Evolutionary conservation across 2,888 invertebrate genomes (phyloP).

Genomic region (Pseudanteris insignis): DNA sequence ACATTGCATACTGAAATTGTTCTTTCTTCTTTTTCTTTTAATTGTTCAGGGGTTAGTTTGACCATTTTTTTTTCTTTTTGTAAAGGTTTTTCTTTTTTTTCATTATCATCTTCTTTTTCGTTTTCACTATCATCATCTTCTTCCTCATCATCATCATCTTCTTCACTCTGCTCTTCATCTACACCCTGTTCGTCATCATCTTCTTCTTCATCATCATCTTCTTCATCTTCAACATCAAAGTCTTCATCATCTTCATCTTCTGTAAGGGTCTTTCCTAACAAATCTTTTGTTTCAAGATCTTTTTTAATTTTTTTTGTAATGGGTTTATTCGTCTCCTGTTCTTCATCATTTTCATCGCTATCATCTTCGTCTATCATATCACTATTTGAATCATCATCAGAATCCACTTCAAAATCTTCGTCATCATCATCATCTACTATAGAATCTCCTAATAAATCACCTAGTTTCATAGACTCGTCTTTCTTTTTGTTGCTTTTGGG

Average conservation of each 20-base stretch:
- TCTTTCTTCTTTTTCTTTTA: constrained; percentile 55
- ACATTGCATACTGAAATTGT: constrained; percentile 82
- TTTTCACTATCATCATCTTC: constrained; percentile 29
- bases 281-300: constrained; percentile 47
- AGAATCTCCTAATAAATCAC: constrained; percentile 9
- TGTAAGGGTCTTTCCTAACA: constrained; percentile 50
- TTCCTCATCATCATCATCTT: constrained; percentile 34
- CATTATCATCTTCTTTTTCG: constrained; percentile 3
- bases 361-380: constrained; percentile 27
- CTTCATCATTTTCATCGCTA: constrained; percentile 43
- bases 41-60: constrained; percentile 35
- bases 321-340: constrained; percentile 18
- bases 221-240: constrained; percentile 34
- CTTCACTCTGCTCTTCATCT: constrained; percentile 48
- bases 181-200: constrained; percentile 27
- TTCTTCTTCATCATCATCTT: constrained; percentile 47
- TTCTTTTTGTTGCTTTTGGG: too few species aligned
- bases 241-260: constrained; percentile 54
- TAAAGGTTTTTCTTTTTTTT: constrained; percentile 1
- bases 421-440: constrained; percentile 32
- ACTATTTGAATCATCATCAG: constrained; percentile 15
- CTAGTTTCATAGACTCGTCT: constrained; percentile 3
- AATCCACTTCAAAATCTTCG: constrained; percentile 28
- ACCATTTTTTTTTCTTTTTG: constrained; percentile 8
- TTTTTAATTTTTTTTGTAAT: constrained; percentile 21